Conservation (phyloP, 2,113 vertebrate species). For the Protobothrops mucrosquamatus region DNA sequence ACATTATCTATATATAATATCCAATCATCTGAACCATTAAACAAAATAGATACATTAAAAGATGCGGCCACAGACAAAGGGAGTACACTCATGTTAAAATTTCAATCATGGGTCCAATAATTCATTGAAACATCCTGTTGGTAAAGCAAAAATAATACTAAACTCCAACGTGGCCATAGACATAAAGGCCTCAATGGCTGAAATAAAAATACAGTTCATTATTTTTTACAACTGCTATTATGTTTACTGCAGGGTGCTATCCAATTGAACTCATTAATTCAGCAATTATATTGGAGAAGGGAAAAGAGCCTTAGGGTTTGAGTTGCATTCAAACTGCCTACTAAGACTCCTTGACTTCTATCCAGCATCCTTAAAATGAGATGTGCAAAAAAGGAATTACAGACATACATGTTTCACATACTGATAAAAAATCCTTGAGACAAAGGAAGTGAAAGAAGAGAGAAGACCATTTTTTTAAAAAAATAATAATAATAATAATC, state of each 20-base stretch:
- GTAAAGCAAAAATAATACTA: slow-evolving; percentile 32
- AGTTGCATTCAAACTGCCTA: slow-evolving; percentile 62
- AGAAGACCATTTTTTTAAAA: neutral
- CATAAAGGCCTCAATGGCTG: slow-evolving; percentile 45
- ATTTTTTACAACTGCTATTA: slow-evolving; percentile 68
- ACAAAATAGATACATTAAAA: slow-evolving; percentile 44
- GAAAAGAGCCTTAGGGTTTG: slow-evolving; percentile 57
- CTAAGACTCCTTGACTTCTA: slow-evolving; percentile 47
- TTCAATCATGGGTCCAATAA: slow-evolving; percentile 24
- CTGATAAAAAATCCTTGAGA: slow-evolving; percentile 22
- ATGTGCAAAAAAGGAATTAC: slow-evolving; percentile 35
- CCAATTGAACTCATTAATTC: slow-evolving; percentile 67
- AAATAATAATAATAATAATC: neutral
- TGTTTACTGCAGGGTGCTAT: slow-evolving; percentile 60
- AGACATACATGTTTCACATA: slow-evolving; percentile 16
- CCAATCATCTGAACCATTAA: slow-evolving; percentile 47
- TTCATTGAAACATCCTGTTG: slow-evolving; percentile 30
- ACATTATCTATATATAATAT: slow-evolving; percentile 41
- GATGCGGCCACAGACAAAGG: slow-evolving; percentile 37
- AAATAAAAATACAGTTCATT: slow-evolving; percentile 61
- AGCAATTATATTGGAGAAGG: slow-evolving; percentile 59
- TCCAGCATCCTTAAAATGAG: slow-evolving; percentile 43
- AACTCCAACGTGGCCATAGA: slow-evolving; percentile 43
- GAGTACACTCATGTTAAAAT: slow-evolving; percentile 33
- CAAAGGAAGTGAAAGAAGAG: neutral